Conservation (phyloP, 2,888 invertebrate species). For the Eugnorisma glareosa region DNA sequence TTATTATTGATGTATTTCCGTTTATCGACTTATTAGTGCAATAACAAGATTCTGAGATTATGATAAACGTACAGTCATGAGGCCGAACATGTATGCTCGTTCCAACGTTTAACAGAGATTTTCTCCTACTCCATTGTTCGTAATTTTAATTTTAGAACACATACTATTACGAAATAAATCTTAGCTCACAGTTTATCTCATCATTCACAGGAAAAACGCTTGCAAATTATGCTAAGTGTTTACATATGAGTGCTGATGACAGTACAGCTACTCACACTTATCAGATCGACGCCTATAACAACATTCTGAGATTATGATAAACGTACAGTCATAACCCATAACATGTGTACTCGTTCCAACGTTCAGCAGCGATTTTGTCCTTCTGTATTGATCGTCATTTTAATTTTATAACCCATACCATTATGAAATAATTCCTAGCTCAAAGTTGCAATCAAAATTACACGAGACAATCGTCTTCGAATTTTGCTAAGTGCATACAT, state of each 20-base stretch:
- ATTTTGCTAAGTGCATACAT: neutral
- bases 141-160: neutral
- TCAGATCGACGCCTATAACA: neutral
- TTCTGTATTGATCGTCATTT: neutral
- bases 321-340: neutral
- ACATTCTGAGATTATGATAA: conserved; percentile 1
- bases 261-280: neutral
- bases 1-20: conserved; percentile 2
- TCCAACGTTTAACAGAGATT: neutral
- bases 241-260: neutral
- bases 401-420: neutral
- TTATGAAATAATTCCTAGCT: neutral
- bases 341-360: neutral
- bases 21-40: conserved; percentile 8
- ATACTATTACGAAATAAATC: neutral
- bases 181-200: neutral
- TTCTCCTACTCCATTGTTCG: neutral
- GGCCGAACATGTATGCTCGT: neutral
- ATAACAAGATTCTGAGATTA: conserved; percentile 16
- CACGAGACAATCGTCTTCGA: neutral
- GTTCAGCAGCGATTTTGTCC: no score
- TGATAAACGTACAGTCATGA: neutral
- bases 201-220: neutral
- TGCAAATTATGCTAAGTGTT: neutral
- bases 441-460: neutral